Evolutionary conservation across 2,113 vertebrate genomes (phyloP).

Genomic region (Antidorcas marsupialis): DNA sequence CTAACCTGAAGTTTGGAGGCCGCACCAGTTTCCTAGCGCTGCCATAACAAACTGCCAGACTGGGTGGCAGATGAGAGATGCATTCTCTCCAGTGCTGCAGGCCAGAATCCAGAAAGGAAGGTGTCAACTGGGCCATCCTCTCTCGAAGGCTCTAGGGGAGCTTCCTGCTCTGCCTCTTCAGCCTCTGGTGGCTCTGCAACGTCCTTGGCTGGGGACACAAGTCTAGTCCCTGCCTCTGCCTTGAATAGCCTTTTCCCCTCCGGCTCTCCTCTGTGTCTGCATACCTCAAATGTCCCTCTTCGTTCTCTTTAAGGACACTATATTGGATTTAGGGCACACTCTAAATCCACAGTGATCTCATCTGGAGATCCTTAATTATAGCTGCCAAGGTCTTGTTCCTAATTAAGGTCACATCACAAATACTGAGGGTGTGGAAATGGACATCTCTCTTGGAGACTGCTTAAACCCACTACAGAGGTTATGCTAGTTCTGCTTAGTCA

Average conservation of each 20-base stretch:
- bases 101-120: background rate
- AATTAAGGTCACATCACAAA: background rate
- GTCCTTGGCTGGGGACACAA: background rate
- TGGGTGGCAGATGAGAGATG: background rate
- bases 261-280: background rate
- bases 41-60: background rate
- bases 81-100: background rate
- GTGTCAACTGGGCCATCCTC: background rate
- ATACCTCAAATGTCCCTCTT: background rate
- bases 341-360: background rate
- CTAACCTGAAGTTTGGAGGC: background rate
- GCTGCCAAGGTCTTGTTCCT: background rate
- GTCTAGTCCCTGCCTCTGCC: background rate
- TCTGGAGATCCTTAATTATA: background rate
- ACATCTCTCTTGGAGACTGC: background rate
- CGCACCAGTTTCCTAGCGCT: background rate
- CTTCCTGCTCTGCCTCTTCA: background rate
- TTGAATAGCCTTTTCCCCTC: background rate
- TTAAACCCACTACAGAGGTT: background rate
- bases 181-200: background rate
- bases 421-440: background rate
- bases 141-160: background rate
- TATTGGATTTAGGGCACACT: background rate
- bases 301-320: background rate
- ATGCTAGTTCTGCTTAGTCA: background rate